Base-by-base conservation (phyloP, 2,888 invertebrate genomes). In the Caenorhabditis sinica region DNA sequence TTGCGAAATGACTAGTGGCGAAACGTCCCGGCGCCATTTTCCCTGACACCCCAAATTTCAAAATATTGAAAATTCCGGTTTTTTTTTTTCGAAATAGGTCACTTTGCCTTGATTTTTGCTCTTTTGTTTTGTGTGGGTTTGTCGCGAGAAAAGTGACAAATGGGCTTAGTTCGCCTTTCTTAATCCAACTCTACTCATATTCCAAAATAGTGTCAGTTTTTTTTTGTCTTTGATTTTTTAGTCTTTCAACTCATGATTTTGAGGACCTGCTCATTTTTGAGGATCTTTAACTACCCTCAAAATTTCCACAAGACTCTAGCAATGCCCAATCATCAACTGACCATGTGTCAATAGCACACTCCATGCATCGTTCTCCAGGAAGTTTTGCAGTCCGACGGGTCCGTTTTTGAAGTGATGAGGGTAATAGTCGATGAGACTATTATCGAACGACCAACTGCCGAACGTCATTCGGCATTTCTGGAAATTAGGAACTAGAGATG, bases 341-440 rank as follows among this genome's bases (percentile, higher is more conserved):
- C 87, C 87, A 71, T 83, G 68, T 6, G 87, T 83, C 15, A 63
- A 58, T 17, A 87, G 28, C 36, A 87, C 85, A 45, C 75, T 77
- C 87, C 87, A 87, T 25, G 85, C 87, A 40, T 87, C 87, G 58
- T 87, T 87, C 43, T 87, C 87, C 40, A 87, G 58, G 69, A 85
- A 87, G 28, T 87, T 87, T 6, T 79, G 63, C 13, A 85, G 65
- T n/a, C 87, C 86, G 11, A 87, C 77, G 1, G 76, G 82, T 30
- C 72, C 80, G 13, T 79, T 72, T 13, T 56, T 43, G 13, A 69
- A 84, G 1, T 56, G 43, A 23, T 58, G 60, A 0, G 87, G 74
- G 51, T 74, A 60, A 58, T 86, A 87, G 63, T 87, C 87, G 43
- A 87, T 87, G 30, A 86, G 72, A 3, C 74, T 81, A 72, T 86